Percentiles rank a stretch among this genome's conserved stretches.
phyloP scores from a whole-genome alignment of 2,797 vertebrate species.

The Calcarius lapponicus region DNA sequence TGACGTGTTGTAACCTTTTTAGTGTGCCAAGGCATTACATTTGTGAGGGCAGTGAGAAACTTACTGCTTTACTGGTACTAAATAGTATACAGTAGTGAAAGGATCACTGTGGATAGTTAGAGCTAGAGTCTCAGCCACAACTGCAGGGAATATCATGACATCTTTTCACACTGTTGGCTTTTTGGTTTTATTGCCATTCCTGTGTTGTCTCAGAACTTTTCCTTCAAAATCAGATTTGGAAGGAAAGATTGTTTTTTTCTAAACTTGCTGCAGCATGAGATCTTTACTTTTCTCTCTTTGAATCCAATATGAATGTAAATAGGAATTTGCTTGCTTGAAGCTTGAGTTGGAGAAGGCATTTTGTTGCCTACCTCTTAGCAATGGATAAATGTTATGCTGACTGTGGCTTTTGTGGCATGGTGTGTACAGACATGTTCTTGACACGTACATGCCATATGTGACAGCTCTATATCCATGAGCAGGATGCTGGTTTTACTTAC shows the following conservation, averaged over 20 bases:
- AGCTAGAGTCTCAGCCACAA: not conserved
- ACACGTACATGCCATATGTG: fast-evolving
- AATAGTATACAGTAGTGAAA: not conserved
- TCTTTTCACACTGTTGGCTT: not conserved
- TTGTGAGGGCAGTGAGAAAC: not conserved
- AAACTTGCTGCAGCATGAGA: not conserved
- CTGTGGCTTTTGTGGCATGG: not conserved
- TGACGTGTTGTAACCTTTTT: not conserved
- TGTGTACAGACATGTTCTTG: fast-evolving
- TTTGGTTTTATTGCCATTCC: not conserved
- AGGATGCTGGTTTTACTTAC: not conserved
- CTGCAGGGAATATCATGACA: fast-evolving
- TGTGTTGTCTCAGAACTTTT: not conserved
- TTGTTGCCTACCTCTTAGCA: not conserved
- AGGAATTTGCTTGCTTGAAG: not conserved
- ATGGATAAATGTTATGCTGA: fast-evolving
- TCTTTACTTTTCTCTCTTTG: not conserved
- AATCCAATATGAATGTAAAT: fast-evolving
- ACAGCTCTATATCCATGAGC: not conserved
- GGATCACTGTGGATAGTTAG: not conserved
- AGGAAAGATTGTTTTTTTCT: not conserved
- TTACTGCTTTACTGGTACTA: not conserved
- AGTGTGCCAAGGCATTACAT: not conserved
- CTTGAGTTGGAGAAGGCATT: not conserved
- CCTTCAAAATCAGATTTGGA: not conserved